Evolutionary conservation across 2,113 vertebrate species (phyloP), one percentile per base, ranked within the genome.

Genomic region (Scopus umbretta): DNA sequence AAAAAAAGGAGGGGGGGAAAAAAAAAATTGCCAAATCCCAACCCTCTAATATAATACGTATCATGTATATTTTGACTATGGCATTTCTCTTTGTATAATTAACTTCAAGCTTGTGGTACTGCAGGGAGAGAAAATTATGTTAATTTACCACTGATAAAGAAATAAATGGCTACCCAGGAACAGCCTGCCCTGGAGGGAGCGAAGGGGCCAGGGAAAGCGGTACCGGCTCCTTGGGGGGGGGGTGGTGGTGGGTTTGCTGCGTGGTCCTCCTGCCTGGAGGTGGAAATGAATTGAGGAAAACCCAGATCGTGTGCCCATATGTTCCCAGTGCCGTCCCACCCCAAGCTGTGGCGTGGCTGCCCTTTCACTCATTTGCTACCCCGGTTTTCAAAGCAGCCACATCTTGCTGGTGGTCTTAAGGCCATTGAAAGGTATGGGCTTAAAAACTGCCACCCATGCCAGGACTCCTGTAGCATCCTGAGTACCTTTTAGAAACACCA

Each of bases 41-140:
- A 71, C 56, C 97, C 90, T 97, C 97, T 98, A 97, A 96, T 97
- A 97, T 95, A 92, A 79, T 88, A 71, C 3, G 25, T 94, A 97
- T 98, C 97, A 95, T 98, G 97, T 98, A 98, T 97, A 98, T 98
- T 98, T 98, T 98, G 97, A 98, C 96, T 98, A 97, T 97, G 78
- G 97, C 97, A 96, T 97, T 97, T 97, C 97, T 98, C 97, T 98
- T 98, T 98, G 96, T 96, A 96, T 94, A 93, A 87, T n/a, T 92
- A 90, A 94, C 94, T 94, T 66, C 2, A 29, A 90, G 75, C 91
- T 95, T 38, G 73, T 91, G 86, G 68, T 92, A 95, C 62, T 92
- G 71, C 90, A 91, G 91, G 91, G 91, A 96, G 81, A 36, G 38
- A 68, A 87, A 93, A 87, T 75, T 5, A 73, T 10, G 83, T 90